phyloP scores from a whole-genome alignment of 2,888 invertebrate genomes.

The Onthophagus sagittarius region DNA sequence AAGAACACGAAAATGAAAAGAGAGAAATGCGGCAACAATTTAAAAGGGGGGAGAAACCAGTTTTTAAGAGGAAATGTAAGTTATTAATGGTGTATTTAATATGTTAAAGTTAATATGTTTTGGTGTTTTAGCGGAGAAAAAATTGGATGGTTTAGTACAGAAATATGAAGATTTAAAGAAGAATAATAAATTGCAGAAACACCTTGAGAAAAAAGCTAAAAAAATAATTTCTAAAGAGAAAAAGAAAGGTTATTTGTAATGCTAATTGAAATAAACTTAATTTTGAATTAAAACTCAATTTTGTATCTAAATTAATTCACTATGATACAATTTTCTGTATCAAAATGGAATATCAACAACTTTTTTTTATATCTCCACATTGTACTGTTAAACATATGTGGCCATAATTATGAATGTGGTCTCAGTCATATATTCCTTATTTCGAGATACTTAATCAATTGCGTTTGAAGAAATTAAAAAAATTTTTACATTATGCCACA shows the following conservation, averaged over 20 bases:
- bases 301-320: no score
- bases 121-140: slow-evolving; percentile 66
- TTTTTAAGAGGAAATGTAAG: slow-evolving; percentile 70
- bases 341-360: no score
- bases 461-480: no score
- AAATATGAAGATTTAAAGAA: slow-evolving; percentile 72
- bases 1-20: slow-evolving; percentile 54
- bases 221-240: slow-evolving; percentile 56
- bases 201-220: slow-evolving; percentile 76
- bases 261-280: background rate
- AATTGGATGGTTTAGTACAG: slow-evolving; percentile 68
- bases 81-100: slow-evolving; percentile 23
- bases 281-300: slow-evolving; percentile 8
- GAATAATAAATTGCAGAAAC: slow-evolving; percentile 56
- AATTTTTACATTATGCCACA: no score
- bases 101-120: slow-evolving; percentile 13
- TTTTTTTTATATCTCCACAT: no score
- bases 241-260: background rate
- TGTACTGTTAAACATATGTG: no score
- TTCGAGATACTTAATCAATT: no score
- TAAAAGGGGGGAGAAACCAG: slow-evolving; percentile 66
- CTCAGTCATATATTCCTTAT: no score
- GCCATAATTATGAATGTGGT: no score
- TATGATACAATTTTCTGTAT: no score
- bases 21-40: slow-evolving; percentile 57